phyloP scores from a whole-genome alignment of 64 coral and sea anemone species.

The Stichodactyla helianthus region DNA sequence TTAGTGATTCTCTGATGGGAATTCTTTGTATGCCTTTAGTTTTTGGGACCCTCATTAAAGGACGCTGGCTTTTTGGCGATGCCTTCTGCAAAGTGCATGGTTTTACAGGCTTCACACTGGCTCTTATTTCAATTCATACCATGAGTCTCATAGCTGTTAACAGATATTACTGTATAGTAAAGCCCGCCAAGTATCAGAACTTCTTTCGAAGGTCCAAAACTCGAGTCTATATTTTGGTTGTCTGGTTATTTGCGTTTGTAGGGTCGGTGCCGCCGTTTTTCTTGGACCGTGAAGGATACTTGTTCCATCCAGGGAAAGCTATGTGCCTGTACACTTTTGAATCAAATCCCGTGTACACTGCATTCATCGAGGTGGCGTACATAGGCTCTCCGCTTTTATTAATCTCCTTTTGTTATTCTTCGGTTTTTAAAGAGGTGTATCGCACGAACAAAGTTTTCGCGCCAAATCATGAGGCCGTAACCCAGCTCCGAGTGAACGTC shows the following conservation, averaged over 20 bases:
- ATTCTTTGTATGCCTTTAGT: constrained; percentile 24
- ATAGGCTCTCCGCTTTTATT: constrained; percentile 15
- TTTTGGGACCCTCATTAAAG: background rate
- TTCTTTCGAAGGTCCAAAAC: background rate
- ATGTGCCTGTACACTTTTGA: constrained; percentile 33
- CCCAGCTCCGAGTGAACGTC: constrained; percentile 25
- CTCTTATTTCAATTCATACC: constrained; percentile 19
- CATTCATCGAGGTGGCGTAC: constrained; percentile 34
- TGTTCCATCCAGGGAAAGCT: background rate
- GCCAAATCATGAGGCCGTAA: background rate
- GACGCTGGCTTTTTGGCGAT: constrained; percentile 27
- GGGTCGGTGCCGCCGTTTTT: constrained; percentile 1
- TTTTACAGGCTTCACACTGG: constrained; percentile 16
- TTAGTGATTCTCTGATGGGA: constrained; percentile 27
- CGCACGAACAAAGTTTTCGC: constrained; percentile 42
- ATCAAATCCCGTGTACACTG: constrained; percentile 23
- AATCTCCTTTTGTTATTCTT: constrained; percentile 24
- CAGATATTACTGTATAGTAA: constrained; percentile 38
- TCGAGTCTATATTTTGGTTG: background rate
- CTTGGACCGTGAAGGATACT: constrained; percentile 17
- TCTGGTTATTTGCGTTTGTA: constrained; percentile 12
- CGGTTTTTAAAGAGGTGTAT: constrained; percentile 31
- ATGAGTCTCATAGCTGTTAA: constrained; percentile 42
- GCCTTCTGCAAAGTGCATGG: background rate
- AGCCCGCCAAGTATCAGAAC: constrained; percentile 27